Conservation (phyloP, 1,140 invertebrate species). For the Schlechtendalia chinensis region DNA sequence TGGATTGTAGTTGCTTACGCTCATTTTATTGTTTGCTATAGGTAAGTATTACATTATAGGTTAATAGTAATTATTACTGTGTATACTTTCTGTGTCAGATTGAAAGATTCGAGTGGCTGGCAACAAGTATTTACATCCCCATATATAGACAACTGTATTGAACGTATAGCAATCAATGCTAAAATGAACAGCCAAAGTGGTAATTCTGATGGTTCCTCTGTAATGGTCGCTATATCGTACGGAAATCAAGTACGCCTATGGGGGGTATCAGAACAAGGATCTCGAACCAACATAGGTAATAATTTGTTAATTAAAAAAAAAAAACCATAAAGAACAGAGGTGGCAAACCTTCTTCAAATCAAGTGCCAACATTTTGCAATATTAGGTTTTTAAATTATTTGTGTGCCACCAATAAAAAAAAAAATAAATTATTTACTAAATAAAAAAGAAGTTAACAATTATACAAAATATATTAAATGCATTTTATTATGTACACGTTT, state of each 20-base stretch:
- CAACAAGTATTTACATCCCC: conserved; percentile 92
- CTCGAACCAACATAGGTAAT: conserved; percentile 73
- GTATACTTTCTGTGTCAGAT: conserved; percentile 58
- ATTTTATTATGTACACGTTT: too few relatives aligned
- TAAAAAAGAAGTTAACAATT: too few relatives aligned
- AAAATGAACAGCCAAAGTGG: conserved; percentile 72
- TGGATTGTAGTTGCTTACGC: conserved; percentile 96
- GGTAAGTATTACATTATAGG: conserved; percentile 59
- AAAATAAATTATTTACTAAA: too few relatives aligned
- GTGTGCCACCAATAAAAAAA: too few relatives aligned
- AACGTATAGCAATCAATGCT: conserved; percentile 90
- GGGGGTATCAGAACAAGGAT: conserved; percentile 81
- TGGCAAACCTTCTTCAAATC: too few relatives aligned
- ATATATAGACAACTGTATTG: conserved; percentile 83
- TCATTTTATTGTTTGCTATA: conserved; percentile 92
- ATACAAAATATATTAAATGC: too few relatives aligned
- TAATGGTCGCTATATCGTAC: conserved; percentile 88
- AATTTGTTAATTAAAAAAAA: too few relatives aligned
- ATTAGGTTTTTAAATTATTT: too few relatives aligned
- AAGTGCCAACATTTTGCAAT: too few relatives aligned
- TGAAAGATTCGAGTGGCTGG: conserved; percentile 95
- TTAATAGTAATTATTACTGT: background rate
- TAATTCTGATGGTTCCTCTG: conserved; percentile 61
- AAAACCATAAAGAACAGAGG: too few relatives aligned
- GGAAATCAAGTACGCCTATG: conserved; percentile 82